phyloP scores from a whole-genome alignment of 2,888 invertebrate species.

The Gymnocheta viridis region DNA sequence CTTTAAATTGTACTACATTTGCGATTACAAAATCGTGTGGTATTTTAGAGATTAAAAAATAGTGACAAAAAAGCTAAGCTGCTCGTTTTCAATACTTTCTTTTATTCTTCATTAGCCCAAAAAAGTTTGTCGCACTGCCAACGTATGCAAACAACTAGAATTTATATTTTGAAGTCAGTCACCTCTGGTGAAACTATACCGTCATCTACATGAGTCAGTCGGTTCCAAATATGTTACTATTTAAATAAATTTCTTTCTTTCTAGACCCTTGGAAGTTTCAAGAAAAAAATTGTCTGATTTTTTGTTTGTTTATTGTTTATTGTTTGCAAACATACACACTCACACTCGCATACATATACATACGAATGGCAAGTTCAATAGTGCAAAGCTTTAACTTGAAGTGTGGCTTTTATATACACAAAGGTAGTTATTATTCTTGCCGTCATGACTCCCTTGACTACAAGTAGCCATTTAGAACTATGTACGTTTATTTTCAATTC shows the following conservation, averaged over 20 bases:
- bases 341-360: background rate
- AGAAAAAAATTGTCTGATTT: background rate
- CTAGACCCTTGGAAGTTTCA: too few relatives aligned
- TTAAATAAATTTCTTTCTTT: too few relatives aligned
- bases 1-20: background rate
- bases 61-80: background rate
- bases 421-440: slow-evolving; percentile 64
- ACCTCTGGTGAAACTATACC: background rate
- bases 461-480: slow-evolving; percentile 42
- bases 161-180: background rate
- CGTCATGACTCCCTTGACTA: slow-evolving; percentile 62
- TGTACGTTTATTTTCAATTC: slow-evolving; percentile 39
- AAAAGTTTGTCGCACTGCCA: background rate
- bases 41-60: background rate
- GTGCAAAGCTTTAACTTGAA: slow-evolving; percentile 22
- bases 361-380: slow-evolving; percentile 46
- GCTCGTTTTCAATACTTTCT: background rate
- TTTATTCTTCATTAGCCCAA: background rate
- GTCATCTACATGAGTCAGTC: slow-evolving; percentile 3
- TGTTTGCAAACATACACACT: background rate
- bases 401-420: slow-evolving; percentile 13
- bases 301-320: background rate
- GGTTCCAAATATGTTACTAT: too few relatives aligned
- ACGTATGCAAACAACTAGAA: background rate
- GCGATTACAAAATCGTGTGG: background rate